Percentiles rank a stretch among this genome's conserved stretches.
phyloP scores from a whole-genome alignment of 2,888 invertebrate species.

The Cantharis nigra region DNA sequence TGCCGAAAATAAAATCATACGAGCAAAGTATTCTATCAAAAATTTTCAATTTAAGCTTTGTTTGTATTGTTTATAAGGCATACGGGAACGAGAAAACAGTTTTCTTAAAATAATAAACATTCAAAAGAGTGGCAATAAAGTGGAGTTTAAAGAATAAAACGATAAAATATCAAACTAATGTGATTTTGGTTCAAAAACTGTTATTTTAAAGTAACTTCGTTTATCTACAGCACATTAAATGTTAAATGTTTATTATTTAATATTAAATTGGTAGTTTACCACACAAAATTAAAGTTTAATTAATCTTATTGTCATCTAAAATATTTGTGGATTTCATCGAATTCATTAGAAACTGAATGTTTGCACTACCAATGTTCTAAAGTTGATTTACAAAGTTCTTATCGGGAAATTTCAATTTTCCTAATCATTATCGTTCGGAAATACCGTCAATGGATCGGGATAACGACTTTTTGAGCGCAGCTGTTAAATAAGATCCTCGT shows the following conservation, averaged over 20 bases:
- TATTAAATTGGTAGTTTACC: too few relatives aligned
- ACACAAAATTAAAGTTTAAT: too few relatives aligned
- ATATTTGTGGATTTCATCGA: background rate
- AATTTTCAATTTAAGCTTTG: background rate
- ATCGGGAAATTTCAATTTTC: background rate
- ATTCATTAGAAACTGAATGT: background rate
- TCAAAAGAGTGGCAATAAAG: background rate
- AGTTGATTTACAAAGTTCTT: too few relatives aligned
- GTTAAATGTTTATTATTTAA: too few relatives aligned
- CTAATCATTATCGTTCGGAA: background rate
- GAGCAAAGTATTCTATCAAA: too few relatives aligned
- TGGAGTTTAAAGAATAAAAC: background rate
- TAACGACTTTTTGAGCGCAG: background rate
- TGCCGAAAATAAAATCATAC: too few relatives aligned
- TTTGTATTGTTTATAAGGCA: background rate
- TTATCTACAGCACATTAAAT: too few relatives aligned
- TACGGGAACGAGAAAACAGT: background rate
- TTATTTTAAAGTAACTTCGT: too few relatives aligned
- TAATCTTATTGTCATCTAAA: background rate
- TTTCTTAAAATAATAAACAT: background rate
- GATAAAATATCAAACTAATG: background rate
- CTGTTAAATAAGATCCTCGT: background rate
- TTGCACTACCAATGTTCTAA: too few relatives aligned
- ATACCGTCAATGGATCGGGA: background rate
- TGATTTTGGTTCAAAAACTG: background rate